These are phyloP conservation scores for Lucinisca nassula DNA, from an alignment of 2,888 invertebrate genomes.

Conservation along the genomic window DNA sequence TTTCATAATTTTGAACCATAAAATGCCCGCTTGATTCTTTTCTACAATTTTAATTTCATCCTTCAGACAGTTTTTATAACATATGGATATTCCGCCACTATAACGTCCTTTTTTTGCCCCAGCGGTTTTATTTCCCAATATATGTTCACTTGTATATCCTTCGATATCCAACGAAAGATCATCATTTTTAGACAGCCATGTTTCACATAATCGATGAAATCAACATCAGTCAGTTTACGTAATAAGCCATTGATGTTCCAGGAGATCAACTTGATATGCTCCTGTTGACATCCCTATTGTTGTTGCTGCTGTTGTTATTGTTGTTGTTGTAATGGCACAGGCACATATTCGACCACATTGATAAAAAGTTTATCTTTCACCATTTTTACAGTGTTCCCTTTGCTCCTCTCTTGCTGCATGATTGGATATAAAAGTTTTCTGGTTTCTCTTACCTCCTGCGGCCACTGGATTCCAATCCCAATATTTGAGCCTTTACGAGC, in stretches of 20 bases:
- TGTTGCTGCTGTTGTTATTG: slow-evolving; percentile 2
- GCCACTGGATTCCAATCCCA: background rate
- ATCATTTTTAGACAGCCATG: too few relatives aligned
- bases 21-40: too few relatives aligned
- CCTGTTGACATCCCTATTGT: background rate
- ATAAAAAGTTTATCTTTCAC: background rate
- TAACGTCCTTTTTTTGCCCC: too few relatives aligned
- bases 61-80: too few relatives aligned
- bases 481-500: background rate
- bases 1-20: too few relatives aligned
- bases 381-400: background rate
- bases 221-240: background rate
- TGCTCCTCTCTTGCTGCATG: background rate
- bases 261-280: background rate
- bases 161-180: too few relatives aligned
- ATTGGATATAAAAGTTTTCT: background rate
- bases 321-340: background rate
- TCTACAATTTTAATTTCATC: too few relatives aligned
- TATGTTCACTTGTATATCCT: too few relatives aligned
- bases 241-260: slow-evolving; percentile 3
- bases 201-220: too few relatives aligned
- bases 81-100: too few relatives aligned
- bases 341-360: background rate
- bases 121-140: too few relatives aligned
- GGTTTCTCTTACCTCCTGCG: background rate